Evolutionary conservation across 2,113 vertebrate genomes (phyloP), one percentile per base, ranked within the genome.

Genomic region (Corythaeola cristata): DNA sequence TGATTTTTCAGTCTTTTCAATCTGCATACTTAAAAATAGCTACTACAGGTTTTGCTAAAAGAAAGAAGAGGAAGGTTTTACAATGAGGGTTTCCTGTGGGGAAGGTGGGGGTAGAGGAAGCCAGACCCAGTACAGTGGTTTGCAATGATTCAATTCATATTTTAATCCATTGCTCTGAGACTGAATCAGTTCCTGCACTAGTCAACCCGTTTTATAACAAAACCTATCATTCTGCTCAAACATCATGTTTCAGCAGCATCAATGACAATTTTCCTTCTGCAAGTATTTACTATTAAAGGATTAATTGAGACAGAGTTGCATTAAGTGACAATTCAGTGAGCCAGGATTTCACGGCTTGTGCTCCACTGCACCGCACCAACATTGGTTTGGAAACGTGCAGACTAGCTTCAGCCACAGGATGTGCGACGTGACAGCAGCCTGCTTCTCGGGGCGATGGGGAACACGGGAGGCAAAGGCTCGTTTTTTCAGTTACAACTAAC

Each of bases 371-470:
- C n/a, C 44, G 39, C 19, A 32, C 23, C 20, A 74, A 32, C 39
- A 30, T 1, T 10, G 21, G 60, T 45, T 60, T 69, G 72, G 39
- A 78, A 69, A 60, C 0, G 0, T 9, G 55, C 30, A 53, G n/a
- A 24, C 19, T 7, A 23, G 33, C 33, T 73, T 58, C 44, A 59
- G 88, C 27, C 30, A 53, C 23, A n/a, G 71, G 20, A 63, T 0
- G 0, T 3, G 9, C 22, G 18, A 78, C 2, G 17, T 41, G 71
- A 59, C 37, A 85, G 15, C 49, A 91, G 49, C 12, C 41, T 23
- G 41, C 37, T 53, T 81, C 69, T 28, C 53, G 33, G 30, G 23
- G 44, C 0, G 0, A 47, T 2, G 19, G 10, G 47, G 37, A 76
- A 68, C 24, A 12, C 12, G 27, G 27, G 14, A 68, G 62, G 27